phyloP scores from a whole-genome alignment of 2,797 vertebrate genomes.

The Emys orbicularis region DNA sequence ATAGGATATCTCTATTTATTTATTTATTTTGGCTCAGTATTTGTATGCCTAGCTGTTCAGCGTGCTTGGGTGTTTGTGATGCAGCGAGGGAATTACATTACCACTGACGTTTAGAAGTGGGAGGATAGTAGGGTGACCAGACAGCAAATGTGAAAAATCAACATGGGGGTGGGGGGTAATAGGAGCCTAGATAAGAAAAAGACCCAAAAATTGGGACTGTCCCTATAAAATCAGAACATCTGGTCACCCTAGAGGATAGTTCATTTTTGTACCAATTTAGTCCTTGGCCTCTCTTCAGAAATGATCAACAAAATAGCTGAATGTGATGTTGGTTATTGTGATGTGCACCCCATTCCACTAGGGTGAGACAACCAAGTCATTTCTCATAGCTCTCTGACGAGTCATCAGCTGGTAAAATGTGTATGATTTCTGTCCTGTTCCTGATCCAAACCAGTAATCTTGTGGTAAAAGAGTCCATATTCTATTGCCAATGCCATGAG shows the following conservation, averaged over 20 bases:
- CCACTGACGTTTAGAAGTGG: rapidly evolving
- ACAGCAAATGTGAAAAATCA: no score
- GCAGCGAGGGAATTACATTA: neutral
- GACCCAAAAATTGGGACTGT: no score
- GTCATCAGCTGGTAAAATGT: conserved; percentile 44
- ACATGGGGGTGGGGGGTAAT: no score
- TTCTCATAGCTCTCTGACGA: conserved; percentile 31
- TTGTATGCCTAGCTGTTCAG: neutral
- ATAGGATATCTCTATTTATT: no score
- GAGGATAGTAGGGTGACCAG: neutral
- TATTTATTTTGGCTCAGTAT: conserved; percentile 37
- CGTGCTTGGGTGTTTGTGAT: neutral
- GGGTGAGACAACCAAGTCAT: conserved; percentile 35
- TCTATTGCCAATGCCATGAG: conserved; percentile 6
- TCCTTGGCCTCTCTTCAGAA: conserved; percentile 17
- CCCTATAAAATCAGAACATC: no score
- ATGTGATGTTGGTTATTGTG: neutral
- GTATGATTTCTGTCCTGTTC: conserved; percentile 51
- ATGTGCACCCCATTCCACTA: conserved; percentile 27
- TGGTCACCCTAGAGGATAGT: neutral
- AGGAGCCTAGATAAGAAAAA: no score
- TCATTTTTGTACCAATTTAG: neutral
- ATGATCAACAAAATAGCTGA: conserved; percentile 29
- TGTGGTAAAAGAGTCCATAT: neutral
- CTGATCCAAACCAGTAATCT: conserved; percentile 33